Percentiles rank a stretch among this genome's conserved stretches.
Evolutionary conservation across 2,113 vertebrate genomes (phyloP).

Genomic region (Myocastor coypus): DNA sequence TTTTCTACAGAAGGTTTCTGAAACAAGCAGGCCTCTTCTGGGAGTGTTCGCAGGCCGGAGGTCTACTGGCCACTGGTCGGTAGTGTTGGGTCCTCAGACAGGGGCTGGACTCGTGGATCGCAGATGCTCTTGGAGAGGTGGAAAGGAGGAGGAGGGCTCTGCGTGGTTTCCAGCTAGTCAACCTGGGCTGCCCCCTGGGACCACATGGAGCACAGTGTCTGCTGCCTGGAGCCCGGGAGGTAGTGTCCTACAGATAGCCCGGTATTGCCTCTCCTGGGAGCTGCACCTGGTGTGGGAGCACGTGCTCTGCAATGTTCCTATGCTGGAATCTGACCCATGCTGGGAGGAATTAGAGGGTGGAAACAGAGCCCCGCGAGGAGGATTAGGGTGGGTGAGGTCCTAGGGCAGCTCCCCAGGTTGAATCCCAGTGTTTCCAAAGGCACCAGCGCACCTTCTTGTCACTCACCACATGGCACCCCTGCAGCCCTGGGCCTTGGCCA

Average conservation of each 20-base stretch:
- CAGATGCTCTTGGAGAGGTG: neutral
- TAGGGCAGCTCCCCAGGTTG: neutral
- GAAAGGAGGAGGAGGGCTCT: neutral
- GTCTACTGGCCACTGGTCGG: neutral
- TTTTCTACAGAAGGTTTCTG: slow-evolving; percentile 39
- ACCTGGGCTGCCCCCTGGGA: too few relatives aligned
- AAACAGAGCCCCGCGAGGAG: neutral
- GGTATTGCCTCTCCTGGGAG: rapidly evolving
- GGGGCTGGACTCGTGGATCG: neutral
- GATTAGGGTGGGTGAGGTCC: neutral
- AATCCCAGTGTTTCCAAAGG: neutral
- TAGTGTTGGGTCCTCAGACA: too few relatives aligned
- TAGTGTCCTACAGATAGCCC: neutral
- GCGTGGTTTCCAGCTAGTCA: neutral
- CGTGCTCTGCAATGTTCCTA: neutral
- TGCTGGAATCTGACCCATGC: neutral
- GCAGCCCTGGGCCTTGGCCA: neutral
- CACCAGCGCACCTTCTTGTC: neutral
- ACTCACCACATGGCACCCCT: too few relatives aligned
- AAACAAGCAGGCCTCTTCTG: neutral
- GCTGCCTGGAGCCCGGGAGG: neutral
- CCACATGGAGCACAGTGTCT: rapidly evolving
- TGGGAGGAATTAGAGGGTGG: neutral
- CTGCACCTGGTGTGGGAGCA: neutral
- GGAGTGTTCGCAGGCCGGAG: neutral